These are phyloP conservation scores for Panagrolaimus sp. DNA, from an alignment of 1,140 invertebrate species.

Conservation along the genomic window DNA sequence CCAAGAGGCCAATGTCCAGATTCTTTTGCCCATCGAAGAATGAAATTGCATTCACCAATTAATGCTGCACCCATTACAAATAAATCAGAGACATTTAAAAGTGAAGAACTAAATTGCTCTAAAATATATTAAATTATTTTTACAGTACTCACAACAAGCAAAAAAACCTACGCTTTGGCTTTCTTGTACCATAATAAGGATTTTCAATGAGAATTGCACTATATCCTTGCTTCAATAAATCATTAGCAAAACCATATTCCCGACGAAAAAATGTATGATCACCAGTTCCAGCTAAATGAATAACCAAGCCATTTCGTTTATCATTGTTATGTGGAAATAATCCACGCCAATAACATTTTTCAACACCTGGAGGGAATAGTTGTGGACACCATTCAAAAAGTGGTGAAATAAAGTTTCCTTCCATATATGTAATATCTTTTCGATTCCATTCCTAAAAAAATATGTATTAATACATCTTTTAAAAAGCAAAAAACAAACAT, in stretches of 20 bases:
- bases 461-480: slow-evolving; percentile 1
- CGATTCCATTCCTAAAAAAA: slow-evolving; percentile 70
- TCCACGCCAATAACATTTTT: slow-evolving; percentile 68
- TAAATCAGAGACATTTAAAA: slow-evolving; percentile 92
- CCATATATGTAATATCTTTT: slow-evolving; percentile 72
- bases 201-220: slow-evolving; percentile 91
- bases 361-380: slow-evolving; percentile 76
- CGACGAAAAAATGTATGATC: slow-evolving; percentile 93
- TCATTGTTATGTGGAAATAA: slow-evolving; percentile 27
- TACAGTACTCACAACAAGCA: background rate
- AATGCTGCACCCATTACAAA: slow-evolving; percentile 98
- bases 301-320: slow-evolving; percentile 63
- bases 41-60: slow-evolving; percentile 82
- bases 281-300: slow-evolving; percentile 92
- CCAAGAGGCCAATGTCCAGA: slow-evolving; percentile 79
- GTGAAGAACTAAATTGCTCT: slow-evolving; percentile 73
- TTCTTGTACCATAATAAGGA: slow-evolving; percentile 85
- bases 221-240: slow-evolving; percentile 73
- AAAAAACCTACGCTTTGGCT: slow-evolving; percentile 77
- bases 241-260: slow-evolving; percentile 73
- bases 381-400: slow-evolving; percentile 75
- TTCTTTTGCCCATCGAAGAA: slow-evolving; percentile 86
- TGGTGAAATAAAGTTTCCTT: slow-evolving; percentile 83
- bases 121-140: slow-evolving; percentile 33
- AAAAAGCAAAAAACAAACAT: too few species aligned